Conservation (phyloP, 2,113 vertebrate species). For the Tonatia bakeri region DNA sequence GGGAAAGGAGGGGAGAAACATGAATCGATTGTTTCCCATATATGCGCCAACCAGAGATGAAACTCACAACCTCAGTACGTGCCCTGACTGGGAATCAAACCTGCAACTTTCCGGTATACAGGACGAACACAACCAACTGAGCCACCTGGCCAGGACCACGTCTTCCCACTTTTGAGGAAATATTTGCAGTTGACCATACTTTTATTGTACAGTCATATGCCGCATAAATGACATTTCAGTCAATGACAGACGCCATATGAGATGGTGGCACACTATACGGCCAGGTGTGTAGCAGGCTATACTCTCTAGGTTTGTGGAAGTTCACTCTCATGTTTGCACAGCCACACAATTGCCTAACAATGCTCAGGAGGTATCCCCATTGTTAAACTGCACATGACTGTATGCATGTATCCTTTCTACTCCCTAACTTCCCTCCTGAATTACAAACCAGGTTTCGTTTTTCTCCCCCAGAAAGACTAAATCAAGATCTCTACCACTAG, state of each 20-base stretch:
- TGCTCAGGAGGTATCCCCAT: too few species aligned
- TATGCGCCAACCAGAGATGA: too few species aligned
- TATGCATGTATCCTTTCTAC: neutral
- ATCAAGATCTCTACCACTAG: neutral
- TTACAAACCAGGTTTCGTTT: slow-evolving; percentile 17
- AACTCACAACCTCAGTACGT: too few species aligned
- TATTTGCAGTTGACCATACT: neutral
- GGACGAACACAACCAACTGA: too few species aligned
- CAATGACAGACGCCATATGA: neutral
- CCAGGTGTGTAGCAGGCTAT: too few species aligned
- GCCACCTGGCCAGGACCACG: too few species aligned
- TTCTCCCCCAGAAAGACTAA: neutral
- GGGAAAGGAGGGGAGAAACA: too few species aligned
- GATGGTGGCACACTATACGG: neutral
- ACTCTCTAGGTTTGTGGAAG: neutral
- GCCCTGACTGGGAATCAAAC: too few species aligned
- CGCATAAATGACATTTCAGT: neutral
- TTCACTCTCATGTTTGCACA: neutral
- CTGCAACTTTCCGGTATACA: too few species aligned
- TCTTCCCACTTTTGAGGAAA: neutral
- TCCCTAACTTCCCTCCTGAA: neutral
- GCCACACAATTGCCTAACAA: neutral
- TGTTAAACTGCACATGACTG: neutral
- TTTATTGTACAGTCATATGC: neutral
- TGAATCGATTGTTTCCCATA: too few species aligned